Evolutionary conservation across 2,113 vertebrate species (phyloP).

Genomic region (Harpagus bidentatus): DNA sequence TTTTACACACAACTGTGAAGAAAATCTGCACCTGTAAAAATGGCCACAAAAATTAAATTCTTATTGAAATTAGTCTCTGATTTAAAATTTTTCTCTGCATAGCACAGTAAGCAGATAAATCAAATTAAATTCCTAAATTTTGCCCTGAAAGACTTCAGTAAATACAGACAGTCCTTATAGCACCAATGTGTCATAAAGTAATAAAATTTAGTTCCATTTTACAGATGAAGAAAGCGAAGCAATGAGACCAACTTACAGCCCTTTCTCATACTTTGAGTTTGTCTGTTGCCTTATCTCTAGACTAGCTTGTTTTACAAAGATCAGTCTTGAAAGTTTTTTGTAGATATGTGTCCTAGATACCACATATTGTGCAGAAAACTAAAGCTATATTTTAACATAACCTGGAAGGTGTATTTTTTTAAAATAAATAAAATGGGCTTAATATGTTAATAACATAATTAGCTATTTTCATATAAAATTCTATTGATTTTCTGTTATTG

Average conservation of each 20-base stretch:
- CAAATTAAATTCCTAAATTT: not conserved
- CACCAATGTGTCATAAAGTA: not conserved
- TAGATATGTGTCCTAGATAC: not conserved
- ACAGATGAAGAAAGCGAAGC: not conserved
- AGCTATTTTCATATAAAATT: not conserved
- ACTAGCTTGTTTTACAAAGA: not conserved
- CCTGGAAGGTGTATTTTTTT: not conserved
- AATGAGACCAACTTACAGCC: not conserved
- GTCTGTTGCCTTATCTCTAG: not conserved
- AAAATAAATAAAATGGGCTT: not conserved
- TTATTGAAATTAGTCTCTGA: not conserved
- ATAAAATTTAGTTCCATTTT: not conserved
- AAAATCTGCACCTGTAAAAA: not conserved
- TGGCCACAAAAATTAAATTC: not conserved
- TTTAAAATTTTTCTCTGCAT: not conserved
- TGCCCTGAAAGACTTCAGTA: not conserved
- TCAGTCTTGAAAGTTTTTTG: not conserved
- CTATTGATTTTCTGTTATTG: not conserved
- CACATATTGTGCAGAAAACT: not conserved
- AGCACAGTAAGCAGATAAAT: not conserved
- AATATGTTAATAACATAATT: not conserved
- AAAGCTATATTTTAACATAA: not conserved
- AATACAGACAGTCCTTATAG: not conserved
- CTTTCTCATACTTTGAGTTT: not conserved
- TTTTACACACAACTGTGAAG: not conserved